Conservation (phyloP, 2,888 invertebrate species). For the Latrodectus elegans region DNA sequence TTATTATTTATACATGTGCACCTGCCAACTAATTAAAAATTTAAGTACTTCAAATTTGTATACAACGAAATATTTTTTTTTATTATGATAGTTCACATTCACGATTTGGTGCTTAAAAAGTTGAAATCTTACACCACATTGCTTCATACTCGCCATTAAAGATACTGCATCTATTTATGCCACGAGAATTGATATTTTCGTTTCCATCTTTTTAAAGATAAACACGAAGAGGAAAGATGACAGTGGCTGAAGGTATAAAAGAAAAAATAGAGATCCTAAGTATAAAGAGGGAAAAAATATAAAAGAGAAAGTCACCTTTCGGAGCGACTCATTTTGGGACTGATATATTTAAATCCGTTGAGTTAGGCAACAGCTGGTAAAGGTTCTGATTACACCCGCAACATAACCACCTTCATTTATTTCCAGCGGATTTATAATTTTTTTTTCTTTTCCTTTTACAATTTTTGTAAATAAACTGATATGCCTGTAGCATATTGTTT, state of each 20-base stretch:
- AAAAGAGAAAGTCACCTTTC: constrained; percentile 17
- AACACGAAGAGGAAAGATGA: constrained; percentile 27
- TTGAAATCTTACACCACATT: no score
- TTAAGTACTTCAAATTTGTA: no score
- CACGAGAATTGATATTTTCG: constrained; percentile 45
- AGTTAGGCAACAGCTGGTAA: constrained; percentile 33
- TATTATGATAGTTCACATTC: no score
- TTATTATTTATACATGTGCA: no score
- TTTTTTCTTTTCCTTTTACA: no score
- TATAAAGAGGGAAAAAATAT: constrained; percentile 21
- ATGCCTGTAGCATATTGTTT: no score
- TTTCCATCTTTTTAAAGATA: constrained; percentile 55
- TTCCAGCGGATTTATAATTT: no score
- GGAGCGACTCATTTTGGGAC: constrained; percentile 12
- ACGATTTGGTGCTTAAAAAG: no score
- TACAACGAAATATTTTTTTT: no score
- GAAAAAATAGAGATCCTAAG: constrained; percentile 19
- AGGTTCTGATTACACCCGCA: constrained; percentile 15
- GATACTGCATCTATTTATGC: constrained; percentile 45
- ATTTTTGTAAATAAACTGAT: no score
- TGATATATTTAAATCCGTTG: constrained; percentile 57
- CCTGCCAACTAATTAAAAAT: no score
- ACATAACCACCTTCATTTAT: background rate
- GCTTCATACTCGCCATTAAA: no score
- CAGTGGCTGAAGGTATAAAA: constrained; percentile 18